phyloP scores from a whole-genome alignment of 2,113 vertebrate genomes.

The Leptodactylus fuscus region DNA sequence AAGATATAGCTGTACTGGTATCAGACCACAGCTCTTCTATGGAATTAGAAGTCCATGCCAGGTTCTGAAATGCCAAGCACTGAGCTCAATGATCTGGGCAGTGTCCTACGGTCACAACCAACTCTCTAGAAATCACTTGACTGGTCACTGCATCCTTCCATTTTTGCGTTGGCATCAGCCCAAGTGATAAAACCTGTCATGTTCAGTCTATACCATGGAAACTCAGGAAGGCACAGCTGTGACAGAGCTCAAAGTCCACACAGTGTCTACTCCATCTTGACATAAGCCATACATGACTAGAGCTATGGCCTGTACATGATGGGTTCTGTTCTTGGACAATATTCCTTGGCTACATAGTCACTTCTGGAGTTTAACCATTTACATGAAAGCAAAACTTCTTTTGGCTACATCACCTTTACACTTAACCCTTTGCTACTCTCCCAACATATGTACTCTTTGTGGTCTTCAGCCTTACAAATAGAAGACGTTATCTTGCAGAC shows the following conservation, averaged over 20 bases:
- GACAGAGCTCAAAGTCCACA: background rate
- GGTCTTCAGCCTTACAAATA: background rate
- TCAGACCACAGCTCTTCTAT: too few species aligned
- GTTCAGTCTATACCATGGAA: background rate
- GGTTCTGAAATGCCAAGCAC: background rate
- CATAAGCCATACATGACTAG: background rate
- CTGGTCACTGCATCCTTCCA: too few species aligned
- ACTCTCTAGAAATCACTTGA: too few species aligned
- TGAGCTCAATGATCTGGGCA: too few species aligned
- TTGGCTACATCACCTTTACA: background rate
- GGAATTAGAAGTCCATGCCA: too few species aligned
- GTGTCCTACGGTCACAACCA: background rate
- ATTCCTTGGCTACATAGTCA: background rate
- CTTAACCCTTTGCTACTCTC: background rate
- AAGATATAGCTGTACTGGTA: too few species aligned
- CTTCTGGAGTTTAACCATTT: background rate
- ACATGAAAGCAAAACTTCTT: background rate
- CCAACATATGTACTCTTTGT: background rate
- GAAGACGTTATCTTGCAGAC: too few species aligned
- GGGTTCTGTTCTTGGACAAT: background rate
- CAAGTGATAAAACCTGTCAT: background rate
- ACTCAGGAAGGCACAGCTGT: background rate
- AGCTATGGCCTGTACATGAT: background rate
- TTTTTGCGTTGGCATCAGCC: too few species aligned
- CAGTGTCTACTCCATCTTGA: background rate